Evolutionary conservation across 1,140 invertebrate genomes (phyloP).

Genomic region (Olivierus martensii): DNA sequence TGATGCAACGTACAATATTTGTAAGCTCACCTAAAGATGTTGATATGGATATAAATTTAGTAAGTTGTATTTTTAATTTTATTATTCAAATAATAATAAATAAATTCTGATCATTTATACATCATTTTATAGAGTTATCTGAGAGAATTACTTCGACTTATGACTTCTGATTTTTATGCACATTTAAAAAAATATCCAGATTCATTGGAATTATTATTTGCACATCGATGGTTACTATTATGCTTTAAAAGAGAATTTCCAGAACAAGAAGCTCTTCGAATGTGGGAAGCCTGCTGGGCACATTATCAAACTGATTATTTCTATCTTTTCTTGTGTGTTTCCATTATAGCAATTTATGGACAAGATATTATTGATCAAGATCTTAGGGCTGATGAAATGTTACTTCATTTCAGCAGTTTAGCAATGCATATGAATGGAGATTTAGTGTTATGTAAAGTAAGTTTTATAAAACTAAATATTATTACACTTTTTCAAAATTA

Average conservation of each 20-base stretch:
- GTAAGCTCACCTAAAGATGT: constrained; percentile 81
- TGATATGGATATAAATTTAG: constrained; percentile 85
- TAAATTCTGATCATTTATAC: background rate
- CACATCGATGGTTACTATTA: constrained; percentile 83
- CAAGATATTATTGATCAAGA: constrained; percentile 75
- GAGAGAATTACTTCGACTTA: constrained; percentile 67
- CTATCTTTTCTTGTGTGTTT: constrained; percentile 76
- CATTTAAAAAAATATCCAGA: constrained; percentile 61
- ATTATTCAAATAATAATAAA: background rate
- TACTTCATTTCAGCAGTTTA: constrained; percentile 83
- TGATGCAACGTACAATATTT: constrained; percentile 80
- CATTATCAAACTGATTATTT: constrained; percentile 87
- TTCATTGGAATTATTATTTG: constrained; percentile 76
- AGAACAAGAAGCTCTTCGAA: constrained; percentile 63
- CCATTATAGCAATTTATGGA: constrained; percentile 81
- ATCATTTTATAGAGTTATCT: constrained; percentile 48
- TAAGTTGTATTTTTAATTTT: constrained; percentile 27
- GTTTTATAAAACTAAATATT: background rate
- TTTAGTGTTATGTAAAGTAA: constrained; percentile 66
- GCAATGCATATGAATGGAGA: constrained; percentile 94
- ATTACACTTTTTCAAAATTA: background rate
- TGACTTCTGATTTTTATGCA: constrained; percentile 72
- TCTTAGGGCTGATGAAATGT: constrained; percentile 79
- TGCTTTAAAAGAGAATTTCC: constrained; percentile 80
- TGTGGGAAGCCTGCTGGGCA: constrained; percentile 93